Evolutionary conservation across 2,888 invertebrate genomes (phyloP), one percentile per base, ranked within the genome.

Genomic region (Drosophila vallismaia): DNA sequence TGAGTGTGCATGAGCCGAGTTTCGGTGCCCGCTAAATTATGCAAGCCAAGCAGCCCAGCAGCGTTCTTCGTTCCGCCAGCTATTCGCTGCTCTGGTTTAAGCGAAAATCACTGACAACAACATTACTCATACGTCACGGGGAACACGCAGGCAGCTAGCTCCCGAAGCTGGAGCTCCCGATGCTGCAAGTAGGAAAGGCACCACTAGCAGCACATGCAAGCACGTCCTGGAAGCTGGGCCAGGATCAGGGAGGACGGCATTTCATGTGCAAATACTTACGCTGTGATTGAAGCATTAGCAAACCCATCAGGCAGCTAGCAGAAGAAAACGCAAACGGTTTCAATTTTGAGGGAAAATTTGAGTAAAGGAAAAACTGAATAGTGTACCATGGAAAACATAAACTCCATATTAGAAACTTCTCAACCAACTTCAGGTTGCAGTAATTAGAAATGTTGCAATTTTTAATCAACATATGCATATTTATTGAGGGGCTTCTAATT

Each of bases 101-200:
- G 66, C 75, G 53, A 77, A 70, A 80, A 82, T 87, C 87, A 85
- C 71, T 75, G 85, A 56, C 62, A 81, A 74, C 79, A 81, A 85
- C 87, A 87, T 82, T 81, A 85, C 82, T 82, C 85, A 82, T 82
- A 85, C 82, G 82, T 74, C 85, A 75, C 66, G 79, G 74, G 71
- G 68, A 69, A 72, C 87, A 76, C 58, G 77, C 60, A 46, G 63
- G 63, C 55, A 49, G 38, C 49, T 19, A 3, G 40, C 40, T 42
- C 19, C 40, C 14, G 40, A 8, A 3, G 19, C 40, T 42, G 40
- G 14, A 40, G 26, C 26, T 29, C 6, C 24, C 9, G 19, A 14
- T 49, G 14, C 54, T 48, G 24, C 14, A 63, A 54, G 54, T 53
- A 54, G 66, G 19, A 55, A 45, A 31, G 36, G 29, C n/a, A 31